These are phyloP conservation scores for Morpho achilles DNA, from an alignment of 2,888 invertebrate genomes.

Conservation along the genomic window DNA sequence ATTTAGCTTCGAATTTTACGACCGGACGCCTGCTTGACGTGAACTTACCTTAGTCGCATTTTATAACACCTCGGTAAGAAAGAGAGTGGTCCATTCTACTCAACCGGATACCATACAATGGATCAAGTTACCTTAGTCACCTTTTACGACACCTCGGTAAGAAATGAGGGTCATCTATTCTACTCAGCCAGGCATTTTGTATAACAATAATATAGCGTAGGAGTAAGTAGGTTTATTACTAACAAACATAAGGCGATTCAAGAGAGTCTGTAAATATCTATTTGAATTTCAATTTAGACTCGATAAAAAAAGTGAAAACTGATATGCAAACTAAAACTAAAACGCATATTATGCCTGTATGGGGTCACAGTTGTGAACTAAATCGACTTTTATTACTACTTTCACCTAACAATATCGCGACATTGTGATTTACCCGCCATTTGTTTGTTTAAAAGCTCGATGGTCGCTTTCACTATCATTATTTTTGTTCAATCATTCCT, in stretches of 20 bases:
- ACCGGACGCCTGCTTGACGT: no score
- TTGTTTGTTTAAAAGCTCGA: constrained; percentile 57
- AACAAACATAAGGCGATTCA: not conserved
- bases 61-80: no score
- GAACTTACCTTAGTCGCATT: no score
- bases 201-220: no score
- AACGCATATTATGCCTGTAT: constrained; percentile 5
- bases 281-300: not conserved
- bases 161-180: no score
- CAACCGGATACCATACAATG: no score
- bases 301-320: constrained; percentile 10
- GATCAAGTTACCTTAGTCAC: no score
- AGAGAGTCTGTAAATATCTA: not conserved
- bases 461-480: constrained; percentile 61
- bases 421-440: constrained; percentile 66
- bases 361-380: constrained; percentile 24
- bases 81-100: no score
- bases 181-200: no score
- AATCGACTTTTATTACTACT: constrained; percentile 36
- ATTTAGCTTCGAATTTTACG: no score
- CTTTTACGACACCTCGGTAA: no score
- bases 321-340: constrained; percentile 1
- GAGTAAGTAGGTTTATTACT: not conserved
- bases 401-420: constrained; percentile 63
- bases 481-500: constrained; percentile 38